These are phyloP conservation scores for Ernsta delagoae DNA, from an alignment of 2,888 invertebrate genomes.

Conservation along the genomic window DNA sequence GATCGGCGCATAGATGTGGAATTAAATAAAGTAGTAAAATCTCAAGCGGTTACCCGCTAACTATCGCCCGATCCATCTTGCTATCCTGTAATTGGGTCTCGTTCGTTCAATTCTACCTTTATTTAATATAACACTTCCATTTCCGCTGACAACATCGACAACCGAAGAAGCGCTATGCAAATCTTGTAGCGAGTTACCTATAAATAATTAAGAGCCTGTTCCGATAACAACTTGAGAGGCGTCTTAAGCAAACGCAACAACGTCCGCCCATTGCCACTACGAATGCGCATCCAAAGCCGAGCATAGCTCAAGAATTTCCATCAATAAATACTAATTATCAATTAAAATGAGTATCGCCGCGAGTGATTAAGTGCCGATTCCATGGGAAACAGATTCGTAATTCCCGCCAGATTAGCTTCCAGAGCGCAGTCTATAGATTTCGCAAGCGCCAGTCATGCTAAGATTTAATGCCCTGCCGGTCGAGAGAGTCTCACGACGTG, in stretches of 20 bases:
- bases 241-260: slow-evolving; percentile 4
- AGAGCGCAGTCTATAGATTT: slow-evolving; percentile 57
- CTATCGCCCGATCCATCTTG: slow-evolving; percentile 53
- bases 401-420: slow-evolving; percentile 60
- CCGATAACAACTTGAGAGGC: slow-evolving; percentile 4
- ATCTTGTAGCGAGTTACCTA: slow-evolving; percentile 22
- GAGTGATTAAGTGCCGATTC: slow-evolving; percentile 45
- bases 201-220: slow-evolving; percentile 20
- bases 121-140: slow-evolving; percentile 59
- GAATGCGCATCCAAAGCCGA: not conserved
- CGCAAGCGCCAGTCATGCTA: slow-evolving; percentile 59
- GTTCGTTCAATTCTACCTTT: slow-evolving; percentile 45
- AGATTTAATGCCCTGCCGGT: slow-evolving; percentile 68
- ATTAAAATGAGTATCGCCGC: slow-evolving; percentile 53
- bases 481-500: slow-evolving; percentile 57
- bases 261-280: not conserved
- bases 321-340: slow-evolving; percentile 49
- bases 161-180: slow-evolving; percentile 45
- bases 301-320: not conserved
- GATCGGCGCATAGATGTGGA: slow-evolving; percentile 48
- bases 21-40: slow-evolving; percentile 51
- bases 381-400: slow-evolving; percentile 60
- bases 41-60: slow-evolving; percentile 39
- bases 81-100: slow-evolving; percentile 54
- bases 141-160: slow-evolving; percentile 54